Percentiles rank a stretch among this genome's conserved stretches.
These are phyloP conservation scores for Andrena haemorrhoa DNA, from an alignment of 2,888 invertebrate genomes.

Conservation along the genomic window DNA sequence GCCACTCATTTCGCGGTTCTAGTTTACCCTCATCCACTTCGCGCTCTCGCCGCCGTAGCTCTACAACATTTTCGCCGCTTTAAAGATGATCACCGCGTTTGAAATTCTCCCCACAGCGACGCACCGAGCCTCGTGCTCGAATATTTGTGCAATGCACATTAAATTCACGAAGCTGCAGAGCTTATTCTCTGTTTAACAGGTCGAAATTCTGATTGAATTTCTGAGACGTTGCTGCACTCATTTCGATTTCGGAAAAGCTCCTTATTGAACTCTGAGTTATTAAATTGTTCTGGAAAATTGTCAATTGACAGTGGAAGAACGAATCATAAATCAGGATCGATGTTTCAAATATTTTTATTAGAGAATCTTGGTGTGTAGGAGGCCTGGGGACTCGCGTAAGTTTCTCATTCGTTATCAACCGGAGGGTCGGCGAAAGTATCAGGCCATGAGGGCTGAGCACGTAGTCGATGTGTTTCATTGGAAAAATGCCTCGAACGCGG, in stretches of 20 bases:
- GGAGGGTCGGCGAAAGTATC: slow-evolving; percentile 2
- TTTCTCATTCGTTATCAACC: slow-evolving; percentile 22
- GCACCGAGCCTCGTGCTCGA: background rate
- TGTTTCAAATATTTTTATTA: background rate
- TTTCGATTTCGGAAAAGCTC: too few species aligned
- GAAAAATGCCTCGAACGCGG: slow-evolving; percentile 29
- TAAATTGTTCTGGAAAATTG: background rate
- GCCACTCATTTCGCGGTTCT: slow-evolving; percentile 60
- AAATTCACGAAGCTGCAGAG: background rate
- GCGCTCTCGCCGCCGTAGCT: slow-evolving; percentile 54
- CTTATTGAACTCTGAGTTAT: too few species aligned
- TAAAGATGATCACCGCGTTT: slow-evolving; percentile 56
- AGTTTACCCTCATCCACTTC: slow-evolving; percentile 50
- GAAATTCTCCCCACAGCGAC: background rate
- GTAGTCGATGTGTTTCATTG: slow-evolving; percentile 33
- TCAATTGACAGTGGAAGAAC: background rate
- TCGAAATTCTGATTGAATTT: background rate
- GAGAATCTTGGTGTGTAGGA: background rate
- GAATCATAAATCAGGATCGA: background rate
- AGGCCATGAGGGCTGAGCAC: slow-evolving; percentile 8
- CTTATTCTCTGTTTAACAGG: too few species aligned
- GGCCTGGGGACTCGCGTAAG: background rate
- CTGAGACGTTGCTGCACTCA: background rate
- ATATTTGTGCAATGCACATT: background rate
- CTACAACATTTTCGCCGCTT: slow-evolving; percentile 59